Conservation (phyloP, 2,888 invertebrate genomes). For the Leptopterna dolabrata region DNA sequence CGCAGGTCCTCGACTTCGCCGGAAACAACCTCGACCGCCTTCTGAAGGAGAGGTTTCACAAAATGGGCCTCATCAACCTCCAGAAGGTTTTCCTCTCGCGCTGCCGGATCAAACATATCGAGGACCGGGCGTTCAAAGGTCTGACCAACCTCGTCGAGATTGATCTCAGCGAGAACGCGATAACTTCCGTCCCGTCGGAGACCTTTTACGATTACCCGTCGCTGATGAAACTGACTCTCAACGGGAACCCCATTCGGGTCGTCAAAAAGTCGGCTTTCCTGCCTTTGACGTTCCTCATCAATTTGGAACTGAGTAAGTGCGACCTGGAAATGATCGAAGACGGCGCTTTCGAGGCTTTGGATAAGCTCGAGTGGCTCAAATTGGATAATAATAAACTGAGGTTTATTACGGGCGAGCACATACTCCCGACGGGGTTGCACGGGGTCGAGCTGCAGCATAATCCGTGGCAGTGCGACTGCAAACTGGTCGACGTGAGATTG, state of each 20-base stretch:
- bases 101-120: conserved; percentile 82
- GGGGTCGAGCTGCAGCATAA: conserved; percentile 87
- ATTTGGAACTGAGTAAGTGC: conserved; percentile 84
- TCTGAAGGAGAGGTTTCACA: conserved; percentile 82
- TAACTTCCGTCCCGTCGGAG: conserved; percentile 81
- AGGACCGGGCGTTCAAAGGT: conserved; percentile 84
- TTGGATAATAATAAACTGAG: conserved; percentile 84
- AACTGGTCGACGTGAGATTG: conserved; percentile 78
- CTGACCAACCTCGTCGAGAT: conserved; percentile 88
- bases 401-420: conserved; percentile 76
- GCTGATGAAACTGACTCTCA: conserved; percentile 84
- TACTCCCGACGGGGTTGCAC: conserved; percentile 81
- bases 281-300: conserved; percentile 80
- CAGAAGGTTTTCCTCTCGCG: conserved; percentile 86
- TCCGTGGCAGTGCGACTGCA: conserved; percentile 91
- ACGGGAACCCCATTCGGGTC: conserved; percentile 79
- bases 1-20: conserved; percentile 87
- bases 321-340: conserved; percentile 81
- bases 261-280: conserved; percentile 77
- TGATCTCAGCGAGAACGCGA: conserved; percentile 84
- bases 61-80: conserved; percentile 83
- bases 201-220: conserved; percentile 83
- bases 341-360: conserved; percentile 84
- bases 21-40: conserved; percentile 83
- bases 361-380: conserved; percentile 85